A percentile compares a stretch with the other conserved stretches of the same genome.
Evolutionary conservation across 2,113 vertebrate species (phyloP).

Genomic region (Phalacrocorax pelagicus): DNA sequence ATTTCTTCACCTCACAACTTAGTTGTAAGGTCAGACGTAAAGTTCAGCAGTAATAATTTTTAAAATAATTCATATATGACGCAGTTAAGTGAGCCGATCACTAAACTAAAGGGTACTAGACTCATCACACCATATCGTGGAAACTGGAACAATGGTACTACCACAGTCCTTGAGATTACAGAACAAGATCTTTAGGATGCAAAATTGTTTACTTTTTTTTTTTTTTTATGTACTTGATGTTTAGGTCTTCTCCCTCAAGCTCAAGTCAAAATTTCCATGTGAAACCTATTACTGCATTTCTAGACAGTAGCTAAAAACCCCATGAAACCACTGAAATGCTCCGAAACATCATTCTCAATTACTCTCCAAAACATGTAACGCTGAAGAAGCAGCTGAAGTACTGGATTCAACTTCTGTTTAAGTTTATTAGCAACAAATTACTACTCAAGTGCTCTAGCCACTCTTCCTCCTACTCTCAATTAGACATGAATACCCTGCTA

Average conservation of each 20-base stretch:
- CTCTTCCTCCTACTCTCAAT: neutral
- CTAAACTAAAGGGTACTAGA: neutral
- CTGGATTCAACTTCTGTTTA: neutral
- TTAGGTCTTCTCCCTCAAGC: neutral
- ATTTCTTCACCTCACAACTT: neutral
- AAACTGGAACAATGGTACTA: neutral
- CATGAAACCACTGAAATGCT: neutral
- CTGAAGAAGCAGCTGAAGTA: neutral
- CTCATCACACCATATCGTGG: neutral
- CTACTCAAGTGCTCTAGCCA: neutral
- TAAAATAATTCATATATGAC: neutral
- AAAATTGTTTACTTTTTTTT: neutral
- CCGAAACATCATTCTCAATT: neutral
- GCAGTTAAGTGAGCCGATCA: neutral
- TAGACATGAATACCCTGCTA: neutral
- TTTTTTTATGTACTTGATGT: neutral
- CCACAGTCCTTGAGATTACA: neutral
- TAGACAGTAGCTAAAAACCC: neutral
- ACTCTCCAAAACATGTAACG: rapidly evolving
- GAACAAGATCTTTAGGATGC: neutral
- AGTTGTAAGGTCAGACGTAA: neutral
- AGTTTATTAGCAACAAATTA: neutral
- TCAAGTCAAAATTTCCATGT: neutral
- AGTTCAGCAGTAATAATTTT: neutral
- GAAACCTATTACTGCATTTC: neutral